These are phyloP conservation scores for Amphiprion ocellaris DNA, from an alignment of 2,113 vertebrate species.

Conservation along the genomic window DNA sequence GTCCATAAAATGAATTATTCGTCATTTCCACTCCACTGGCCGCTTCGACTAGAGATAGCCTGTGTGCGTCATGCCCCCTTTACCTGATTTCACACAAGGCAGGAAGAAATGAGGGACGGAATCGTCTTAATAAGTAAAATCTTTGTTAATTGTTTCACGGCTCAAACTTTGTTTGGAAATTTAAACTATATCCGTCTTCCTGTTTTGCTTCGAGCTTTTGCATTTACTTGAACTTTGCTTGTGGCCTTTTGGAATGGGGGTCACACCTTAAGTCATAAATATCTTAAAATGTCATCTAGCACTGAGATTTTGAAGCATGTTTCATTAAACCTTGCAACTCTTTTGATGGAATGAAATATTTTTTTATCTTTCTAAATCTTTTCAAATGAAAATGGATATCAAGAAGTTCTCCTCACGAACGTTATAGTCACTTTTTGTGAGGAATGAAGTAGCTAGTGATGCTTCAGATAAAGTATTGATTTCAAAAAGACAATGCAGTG, in stretches of 20 bases:
- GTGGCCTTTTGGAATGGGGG: neutral
- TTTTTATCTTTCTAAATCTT: neutral
- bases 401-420: too few relatives aligned
- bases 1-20: slow-evolving; percentile 72
- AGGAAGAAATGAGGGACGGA: neutral
- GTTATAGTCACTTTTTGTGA: too few relatives aligned
- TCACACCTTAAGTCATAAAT: slow-evolving; percentile 10
- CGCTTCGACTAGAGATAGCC: slow-evolving; percentile 36
- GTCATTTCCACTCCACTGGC: slow-evolving; percentile 72
- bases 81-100: slow-evolving; percentile 42
- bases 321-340: neutral
- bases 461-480: too few relatives aligned
- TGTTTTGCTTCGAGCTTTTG: neutral
- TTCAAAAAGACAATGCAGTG: too few relatives aligned
- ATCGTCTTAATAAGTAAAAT: slow-evolving; percentile 26
- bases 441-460: too few relatives aligned
- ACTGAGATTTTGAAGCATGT: neutral
- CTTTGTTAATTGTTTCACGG: slow-evolving; percentile 34
- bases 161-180: neutral
- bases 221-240: neutral
- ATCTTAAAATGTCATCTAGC: neutral
- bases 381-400: neutral
- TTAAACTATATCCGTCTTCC: neutral
- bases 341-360: neutral
- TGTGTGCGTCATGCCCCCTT: slow-evolving; percentile 53